Conservation (phyloP, 2,888 invertebrate genomes). For the Ophion costatus region DNA sequence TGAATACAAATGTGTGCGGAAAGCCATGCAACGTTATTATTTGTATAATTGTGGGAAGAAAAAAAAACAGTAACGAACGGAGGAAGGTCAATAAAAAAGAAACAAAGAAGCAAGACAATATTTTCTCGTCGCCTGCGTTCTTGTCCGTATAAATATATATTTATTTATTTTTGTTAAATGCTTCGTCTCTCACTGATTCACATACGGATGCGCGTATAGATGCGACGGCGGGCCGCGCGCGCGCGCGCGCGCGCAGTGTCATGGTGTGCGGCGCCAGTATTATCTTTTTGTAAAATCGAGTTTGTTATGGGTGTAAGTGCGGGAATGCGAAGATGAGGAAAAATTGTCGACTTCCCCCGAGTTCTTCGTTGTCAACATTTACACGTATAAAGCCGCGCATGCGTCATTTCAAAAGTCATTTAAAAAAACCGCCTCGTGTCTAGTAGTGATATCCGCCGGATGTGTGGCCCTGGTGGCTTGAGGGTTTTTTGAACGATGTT, state of each 20-base stretch:
- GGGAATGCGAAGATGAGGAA: no score
- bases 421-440: not conserved
- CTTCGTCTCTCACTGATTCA: constrained; percentile 40
- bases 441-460: not conserved
- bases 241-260: no score
- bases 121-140: constrained; percentile 44
- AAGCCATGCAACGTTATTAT: not conserved
- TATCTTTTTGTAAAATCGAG: no score
- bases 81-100: not conserved
- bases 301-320: no score
- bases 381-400: not conserved
- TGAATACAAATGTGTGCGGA: not conserved
- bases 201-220: constrained; percentile 26
- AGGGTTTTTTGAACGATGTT: not conserved
- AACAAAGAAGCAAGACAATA: constrained; percentile 5
- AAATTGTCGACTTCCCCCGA: not conserved
- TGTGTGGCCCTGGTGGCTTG: not conserved
- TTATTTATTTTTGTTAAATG: constrained; percentile 54
- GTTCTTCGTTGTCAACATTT: not conserved
- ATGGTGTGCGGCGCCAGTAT: no score
- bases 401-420: no score
- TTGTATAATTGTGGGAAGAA: no score
- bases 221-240: no score
- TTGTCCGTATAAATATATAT: constrained; percentile 47
- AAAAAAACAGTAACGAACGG: not conserved